phyloP scores from a whole-genome alignment of 2,888 invertebrate species.

The Chrysina gloriosa region DNA sequence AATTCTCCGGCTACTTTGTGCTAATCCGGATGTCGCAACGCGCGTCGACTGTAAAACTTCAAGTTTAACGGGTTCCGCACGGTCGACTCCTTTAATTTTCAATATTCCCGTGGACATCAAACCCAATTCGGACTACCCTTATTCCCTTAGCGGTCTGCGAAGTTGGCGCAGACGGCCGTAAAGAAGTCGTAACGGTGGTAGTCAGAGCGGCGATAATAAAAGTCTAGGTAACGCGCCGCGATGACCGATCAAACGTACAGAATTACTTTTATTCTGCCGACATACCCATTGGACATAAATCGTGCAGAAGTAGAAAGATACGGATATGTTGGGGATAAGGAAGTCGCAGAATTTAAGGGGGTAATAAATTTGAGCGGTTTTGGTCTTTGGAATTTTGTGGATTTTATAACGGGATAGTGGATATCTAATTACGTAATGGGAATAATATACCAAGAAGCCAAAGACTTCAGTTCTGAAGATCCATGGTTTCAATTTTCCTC shows the following conservation, averaged over 20 bases:
- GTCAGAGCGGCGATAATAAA: neutral
- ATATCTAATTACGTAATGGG: too few species aligned
- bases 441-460: too few species aligned
- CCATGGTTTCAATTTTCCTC: too few species aligned
- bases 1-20: too few species aligned
- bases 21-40: too few species aligned
- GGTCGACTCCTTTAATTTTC: neutral
- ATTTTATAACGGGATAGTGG: too few species aligned
- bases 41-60: neutral
- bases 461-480: too few species aligned
- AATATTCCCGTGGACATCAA: neutral
- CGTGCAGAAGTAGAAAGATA: neutral
- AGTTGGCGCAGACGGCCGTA: neutral
- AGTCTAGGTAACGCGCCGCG: neutral
- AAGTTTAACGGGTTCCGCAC: neutral
- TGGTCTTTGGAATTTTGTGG: too few species aligned
- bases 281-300: neutral
- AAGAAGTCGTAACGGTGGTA: neutral
- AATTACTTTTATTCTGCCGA: conserved; percentile 11
- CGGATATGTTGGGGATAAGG: neutral
- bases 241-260: conserved; percentile 15
- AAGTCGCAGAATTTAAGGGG: too few species aligned
- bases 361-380: too few species aligned
- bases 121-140: neutral
- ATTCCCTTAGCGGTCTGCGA: neutral